Conservation (phyloP, 2,113 vertebrate species). For the Coryphaenoides rupestris region DNA sequence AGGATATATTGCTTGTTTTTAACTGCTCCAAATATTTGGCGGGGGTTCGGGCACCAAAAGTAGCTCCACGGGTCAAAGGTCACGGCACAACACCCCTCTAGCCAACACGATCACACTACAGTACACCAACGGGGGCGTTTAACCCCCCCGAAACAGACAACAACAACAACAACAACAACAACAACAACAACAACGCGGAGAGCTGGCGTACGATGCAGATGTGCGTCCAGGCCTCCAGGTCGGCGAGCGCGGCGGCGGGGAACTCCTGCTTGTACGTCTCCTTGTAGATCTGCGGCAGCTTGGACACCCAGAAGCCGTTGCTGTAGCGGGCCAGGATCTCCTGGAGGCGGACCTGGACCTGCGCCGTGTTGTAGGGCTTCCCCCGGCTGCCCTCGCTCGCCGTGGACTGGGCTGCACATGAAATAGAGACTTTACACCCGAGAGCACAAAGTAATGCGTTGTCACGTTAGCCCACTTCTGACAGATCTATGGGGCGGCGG, state of each 20-base stretch:
- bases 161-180: too few species aligned
- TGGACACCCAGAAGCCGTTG: constrained; percentile 87
- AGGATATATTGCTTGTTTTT: too few species aligned
- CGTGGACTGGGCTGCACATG: constrained; percentile 45
- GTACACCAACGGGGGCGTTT: too few species aligned
- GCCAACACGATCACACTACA: too few species aligned
- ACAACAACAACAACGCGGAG: not conserved
- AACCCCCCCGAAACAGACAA: too few species aligned
- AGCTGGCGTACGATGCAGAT: constrained; percentile 85
- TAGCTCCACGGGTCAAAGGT: too few species aligned
- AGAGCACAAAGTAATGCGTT: too few species aligned
- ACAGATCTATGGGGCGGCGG: too few species aligned
- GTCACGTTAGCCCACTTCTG: too few species aligned
- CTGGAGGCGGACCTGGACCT: constrained; percentile 81
- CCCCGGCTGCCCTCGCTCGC: constrained; percentile 60
- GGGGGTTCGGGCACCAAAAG: too few species aligned
- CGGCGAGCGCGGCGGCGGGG: constrained; percentile 75
- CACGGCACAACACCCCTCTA: too few species aligned
- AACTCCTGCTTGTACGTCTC: constrained; percentile 86
- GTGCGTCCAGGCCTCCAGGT: constrained; percentile 84
- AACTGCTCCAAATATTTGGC: too few species aligned
- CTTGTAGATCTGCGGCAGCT: constrained; percentile 84
- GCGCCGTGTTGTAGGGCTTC: constrained; percentile 61
- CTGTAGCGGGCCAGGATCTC: constrained; percentile 82
- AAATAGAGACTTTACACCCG: not conserved